Evolutionary conservation across 2,797 vertebrate genomes (phyloP).

Genomic region (Harpagifer antarcticus): DNA sequence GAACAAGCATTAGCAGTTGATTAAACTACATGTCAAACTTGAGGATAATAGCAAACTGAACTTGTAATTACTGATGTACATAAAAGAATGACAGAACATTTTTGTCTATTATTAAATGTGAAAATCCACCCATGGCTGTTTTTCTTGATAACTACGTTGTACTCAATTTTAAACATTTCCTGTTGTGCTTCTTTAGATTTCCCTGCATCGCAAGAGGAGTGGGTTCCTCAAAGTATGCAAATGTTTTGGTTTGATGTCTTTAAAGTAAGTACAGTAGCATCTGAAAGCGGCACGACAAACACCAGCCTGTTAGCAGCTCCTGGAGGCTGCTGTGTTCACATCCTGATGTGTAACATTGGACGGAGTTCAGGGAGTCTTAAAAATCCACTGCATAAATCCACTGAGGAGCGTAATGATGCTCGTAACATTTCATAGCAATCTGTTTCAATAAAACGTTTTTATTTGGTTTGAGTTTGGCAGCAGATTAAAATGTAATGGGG

Average conservation of each 20-base stretch:
- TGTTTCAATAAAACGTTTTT: background rate
- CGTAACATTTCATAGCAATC: background rate
- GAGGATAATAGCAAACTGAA: slow-evolving; percentile 88
- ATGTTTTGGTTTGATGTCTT: slow-evolving; percentile 11
- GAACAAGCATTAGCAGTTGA: slow-evolving; percentile 89
- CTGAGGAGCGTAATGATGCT: background rate
- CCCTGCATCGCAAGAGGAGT: background rate
- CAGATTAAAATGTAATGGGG: background rate
- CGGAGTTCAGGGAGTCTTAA: too few species aligned
- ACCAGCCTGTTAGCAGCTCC: too few species aligned
- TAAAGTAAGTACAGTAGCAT: slow-evolving; percentile 13
- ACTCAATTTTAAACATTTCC: background rate
- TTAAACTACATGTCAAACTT: slow-evolving; percentile 87
- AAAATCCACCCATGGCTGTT: slow-evolving; percentile 67
- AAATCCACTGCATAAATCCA: too few species aligned
- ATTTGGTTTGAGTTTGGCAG: background rate
- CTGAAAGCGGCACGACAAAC: too few species aligned
- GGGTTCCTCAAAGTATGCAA: background rate
- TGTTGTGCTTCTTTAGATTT: slow-evolving; percentile 1
- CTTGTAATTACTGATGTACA: slow-evolving; percentile 94
- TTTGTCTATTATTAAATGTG: slow-evolving; percentile 95
- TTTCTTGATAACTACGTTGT: slow-evolving; percentile 23
- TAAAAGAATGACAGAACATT: slow-evolving; percentile 90
- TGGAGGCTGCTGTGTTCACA: too few species aligned
- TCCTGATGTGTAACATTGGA: too few species aligned